Evolutionary conservation across 2,113 vertebrate genomes (phyloP), one percentile per base, ranked within the genome.

Genomic region (Hemibagrus wyckioides): DNA sequence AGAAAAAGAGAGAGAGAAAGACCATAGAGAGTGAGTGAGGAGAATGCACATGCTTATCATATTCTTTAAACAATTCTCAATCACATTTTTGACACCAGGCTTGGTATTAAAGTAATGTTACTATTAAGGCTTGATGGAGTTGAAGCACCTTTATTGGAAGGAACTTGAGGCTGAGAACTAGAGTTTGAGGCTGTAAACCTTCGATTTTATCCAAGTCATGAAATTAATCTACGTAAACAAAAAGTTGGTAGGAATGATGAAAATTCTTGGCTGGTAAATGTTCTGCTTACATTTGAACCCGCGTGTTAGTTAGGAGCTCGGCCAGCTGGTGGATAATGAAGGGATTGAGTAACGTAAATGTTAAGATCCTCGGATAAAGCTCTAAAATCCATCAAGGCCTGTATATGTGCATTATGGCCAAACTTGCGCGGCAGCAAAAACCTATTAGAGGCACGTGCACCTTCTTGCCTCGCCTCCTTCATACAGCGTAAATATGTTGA

Each of bases 181-280:
- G 4, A 44, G 25, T 88, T 86, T 88, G 86, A n/a, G n/a, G n/a
- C n/a, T 87, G 87, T 90, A 92, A 90, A 93, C 86, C 77, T 79
- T 79, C 10, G 63, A 75, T 84, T 88, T 83, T 81, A 92, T 91
- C 90, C 89, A 79, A 73, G 39, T 84, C 75, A 36, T 52, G 6
- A 83, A 85, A 89, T 83, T 85, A 87, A 92, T 86, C 86, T 23
- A 36, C 36, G 92, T 90, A 92, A 93, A 86, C 83, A 89, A 15
- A 7, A 80, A 81, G 30, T 14, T 61, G 48, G 44, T 48, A 48
- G 87, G 88, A 89, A 82, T 61, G 14, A 56, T 44, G 10, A 80
- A 59, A 41, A 86, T 30, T 63, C 84, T 59, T 79, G 84, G 39
- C 57, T 81, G 73, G 48, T 33, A 25, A 81, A 39, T 14, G 9